A percentile compares a stretch with the other conserved stretches of the same genome.
These are phyloP conservation scores for Drosophila oshimai DNA, from an alignment of 1,140 invertebrate genomes.

Conservation along the genomic window DNA sequence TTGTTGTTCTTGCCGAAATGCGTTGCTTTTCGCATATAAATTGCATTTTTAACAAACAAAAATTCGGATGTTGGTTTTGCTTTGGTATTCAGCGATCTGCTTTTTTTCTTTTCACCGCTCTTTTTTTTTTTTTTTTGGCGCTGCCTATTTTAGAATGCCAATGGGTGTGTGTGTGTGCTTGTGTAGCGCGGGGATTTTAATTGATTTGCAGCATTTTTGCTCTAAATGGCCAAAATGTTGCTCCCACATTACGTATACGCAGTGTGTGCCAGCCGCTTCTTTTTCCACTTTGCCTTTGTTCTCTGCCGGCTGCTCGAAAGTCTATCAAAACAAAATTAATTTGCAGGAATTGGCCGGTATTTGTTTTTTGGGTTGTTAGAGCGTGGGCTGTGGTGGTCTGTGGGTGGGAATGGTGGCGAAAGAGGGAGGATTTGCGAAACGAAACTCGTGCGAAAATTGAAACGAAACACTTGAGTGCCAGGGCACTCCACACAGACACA, in stretches of 20 bases:
- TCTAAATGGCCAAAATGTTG: conserved; percentile 54
- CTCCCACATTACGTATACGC: conserved; percentile 54
- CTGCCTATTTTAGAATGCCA: conserved; percentile 13
- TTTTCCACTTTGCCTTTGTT: conserved; percentile 26
- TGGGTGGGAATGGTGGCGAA: not conserved
- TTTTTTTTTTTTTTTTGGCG: not conserved
- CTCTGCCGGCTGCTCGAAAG: conserved; percentile 52
- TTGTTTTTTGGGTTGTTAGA: conserved; percentile 24
- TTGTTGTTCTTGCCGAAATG: conserved; percentile 29
- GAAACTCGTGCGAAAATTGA: conserved; percentile 70
- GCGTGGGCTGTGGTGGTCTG: not conserved
- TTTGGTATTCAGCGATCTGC: conserved; percentile 13
- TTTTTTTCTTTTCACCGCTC: not conserved
- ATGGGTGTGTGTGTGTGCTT: not conserved
- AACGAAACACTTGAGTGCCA: conserved; percentile 77
- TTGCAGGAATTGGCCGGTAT: conserved; percentile 54
- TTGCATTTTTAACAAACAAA: conserved; percentile 76
- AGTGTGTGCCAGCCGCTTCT: conserved; percentile 16
- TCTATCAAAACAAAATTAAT: conserved; percentile 80
- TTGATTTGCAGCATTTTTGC: conserved; percentile 55
- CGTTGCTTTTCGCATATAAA: conserved; percentile 70
- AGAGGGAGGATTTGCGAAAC: no score
- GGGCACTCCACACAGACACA: conserved; percentile 53
- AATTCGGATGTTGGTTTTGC: conserved; percentile 54
- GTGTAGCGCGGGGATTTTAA: conserved; percentile 48